phyloP scores from a whole-genome alignment of 2,888 invertebrate genomes.

The Sesamia inferens region DNA sequence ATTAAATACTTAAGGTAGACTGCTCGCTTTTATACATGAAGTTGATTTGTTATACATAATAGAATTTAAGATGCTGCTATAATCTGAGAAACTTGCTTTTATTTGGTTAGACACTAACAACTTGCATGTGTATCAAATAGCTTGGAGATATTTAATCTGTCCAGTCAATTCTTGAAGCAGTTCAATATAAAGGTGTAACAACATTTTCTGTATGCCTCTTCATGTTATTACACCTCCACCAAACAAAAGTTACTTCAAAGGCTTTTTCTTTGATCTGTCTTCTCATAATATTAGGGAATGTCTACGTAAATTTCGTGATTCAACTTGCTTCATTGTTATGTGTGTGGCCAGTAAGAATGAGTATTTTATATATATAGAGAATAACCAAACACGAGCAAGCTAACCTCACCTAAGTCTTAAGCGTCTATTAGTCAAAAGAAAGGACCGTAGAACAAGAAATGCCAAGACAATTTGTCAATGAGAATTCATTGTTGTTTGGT shows the following conservation, averaged over 20 bases:
- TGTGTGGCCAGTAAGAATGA: slow-evolving; percentile 1
- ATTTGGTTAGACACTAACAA: neutral
- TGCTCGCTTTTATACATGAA: slow-evolving; percentile 8
- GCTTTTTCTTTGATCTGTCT: neutral
- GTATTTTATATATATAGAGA: slow-evolving; percentile 5
- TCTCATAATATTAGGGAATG: neutral
- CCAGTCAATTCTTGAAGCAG: neutral
- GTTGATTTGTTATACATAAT: slow-evolving; percentile 1
- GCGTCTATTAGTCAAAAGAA: slow-evolving; percentile 80
- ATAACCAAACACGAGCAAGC: slow-evolving; percentile 20
- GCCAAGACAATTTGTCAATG: slow-evolving; percentile 89
- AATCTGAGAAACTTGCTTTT: neutral
- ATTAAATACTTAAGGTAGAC: slow-evolving; percentile 41
- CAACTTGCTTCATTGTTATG: neutral
- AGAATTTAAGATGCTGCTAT: neutral
- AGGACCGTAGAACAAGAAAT: slow-evolving; percentile 81
- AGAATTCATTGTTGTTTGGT: slow-evolving; percentile 90
- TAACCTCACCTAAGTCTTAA: slow-evolving; percentile 55
- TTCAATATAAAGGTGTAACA: neutral
- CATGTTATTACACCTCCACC: neutral
- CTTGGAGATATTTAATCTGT: neutral
- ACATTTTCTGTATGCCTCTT: neutral
- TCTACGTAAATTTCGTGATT: neutral
- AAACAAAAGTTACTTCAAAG: neutral
- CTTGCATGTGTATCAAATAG: neutral